Evolutionary conservation across 2,888 invertebrate species (phyloP), one percentile per base, ranked within the genome.

Genomic region (Antheraea assamensis): DNA sequence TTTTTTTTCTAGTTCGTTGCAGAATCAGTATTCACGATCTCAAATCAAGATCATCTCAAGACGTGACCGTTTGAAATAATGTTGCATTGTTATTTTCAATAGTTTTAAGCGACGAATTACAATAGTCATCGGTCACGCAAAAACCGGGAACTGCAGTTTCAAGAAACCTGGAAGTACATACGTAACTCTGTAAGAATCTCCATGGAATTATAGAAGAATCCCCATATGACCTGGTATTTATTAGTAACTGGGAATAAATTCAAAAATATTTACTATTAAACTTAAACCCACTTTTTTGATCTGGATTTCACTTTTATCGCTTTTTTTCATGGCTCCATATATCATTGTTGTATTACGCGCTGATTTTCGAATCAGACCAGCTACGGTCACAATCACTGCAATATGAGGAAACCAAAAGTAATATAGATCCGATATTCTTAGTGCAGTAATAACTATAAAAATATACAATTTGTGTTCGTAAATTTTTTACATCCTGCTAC

Each of bases 31-130:
- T 24, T 68, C 31, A 68, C 30, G 49, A 66, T 31, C 17, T 52
- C 68, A 19, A 52, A 72, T 35, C 31, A 70, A 70, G 31, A 72
- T 10, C 17, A 72, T 52, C 55, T 21, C 21, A 68, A 72, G 68
- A 35, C 68, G 72, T 19, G 68, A 72, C 35, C 24, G 24, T 27
- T 73, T 73, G 68, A 55, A 73, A 73, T 49, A 72, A 72, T 68
- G 68, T 68, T 19, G 52, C 31, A 52, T n/a, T 73, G 52, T 68
- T 61, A 61, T 61, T 61, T 30, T 27, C 2, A 27, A 27, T 27
- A 2, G 17, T 27, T 15, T 27, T 17, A 61, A 61, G 3, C 13
- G 17, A 15, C 3, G 13, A 27, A 61, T 61, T 27, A 0, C 21
- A 61, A 61, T 61, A 21, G 21, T 17, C 3, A 61, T 30, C 61